Conservation (phyloP, 1,140 invertebrate species). For the Eufriesea mexicana region DNA sequence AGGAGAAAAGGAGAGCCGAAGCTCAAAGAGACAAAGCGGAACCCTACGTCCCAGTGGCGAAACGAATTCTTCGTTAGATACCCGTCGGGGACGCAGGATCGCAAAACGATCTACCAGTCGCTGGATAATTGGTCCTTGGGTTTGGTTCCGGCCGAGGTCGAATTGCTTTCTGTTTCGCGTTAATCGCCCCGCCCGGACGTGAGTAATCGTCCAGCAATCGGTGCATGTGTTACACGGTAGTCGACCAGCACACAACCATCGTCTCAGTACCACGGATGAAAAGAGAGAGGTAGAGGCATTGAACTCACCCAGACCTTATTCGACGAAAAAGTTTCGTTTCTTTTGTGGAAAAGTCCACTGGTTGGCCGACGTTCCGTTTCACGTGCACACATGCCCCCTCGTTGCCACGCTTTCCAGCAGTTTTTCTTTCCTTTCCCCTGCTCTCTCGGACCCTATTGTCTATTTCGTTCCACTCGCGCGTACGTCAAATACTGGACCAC, state of each 20-base stretch:
- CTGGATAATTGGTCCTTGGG: slow-evolving; percentile 61
- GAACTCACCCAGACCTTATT: slow-evolving; percentile 55
- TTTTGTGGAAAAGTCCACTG: slow-evolving; percentile 40
- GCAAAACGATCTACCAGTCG: slow-evolving; percentile 51
- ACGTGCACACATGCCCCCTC: background rate
- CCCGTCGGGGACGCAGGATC: slow-evolving; percentile 33
- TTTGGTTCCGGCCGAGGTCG: slow-evolving; percentile 63
- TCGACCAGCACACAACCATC: slow-evolving; percentile 4
- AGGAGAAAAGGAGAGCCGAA: background rate
- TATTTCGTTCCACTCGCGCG: background rate
- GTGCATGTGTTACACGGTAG: slow-evolving; percentile 48
- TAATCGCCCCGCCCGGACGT: slow-evolving; percentile 53
- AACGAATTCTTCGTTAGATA: slow-evolving; percentile 46
- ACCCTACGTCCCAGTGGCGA: background rate
- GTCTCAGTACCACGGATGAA: slow-evolving; percentile 31
- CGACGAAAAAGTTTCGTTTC: slow-evolving; percentile 43
- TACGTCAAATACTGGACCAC: no score
- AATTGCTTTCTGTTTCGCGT: slow-evolving; percentile 63
- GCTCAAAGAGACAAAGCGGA: background rate
- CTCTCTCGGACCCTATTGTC: background rate
- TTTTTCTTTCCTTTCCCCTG: fast-evolving
- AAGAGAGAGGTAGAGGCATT: slow-evolving; percentile 61
- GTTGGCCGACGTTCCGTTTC: background rate
- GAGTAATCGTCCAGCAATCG: slow-evolving; percentile 59
- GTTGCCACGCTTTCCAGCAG: no score